Percentiles rank a stretch among this genome's conserved stretches.
phyloP scores from a whole-genome alignment of 2,888 invertebrate species.

The Leucania comma region DNA sequence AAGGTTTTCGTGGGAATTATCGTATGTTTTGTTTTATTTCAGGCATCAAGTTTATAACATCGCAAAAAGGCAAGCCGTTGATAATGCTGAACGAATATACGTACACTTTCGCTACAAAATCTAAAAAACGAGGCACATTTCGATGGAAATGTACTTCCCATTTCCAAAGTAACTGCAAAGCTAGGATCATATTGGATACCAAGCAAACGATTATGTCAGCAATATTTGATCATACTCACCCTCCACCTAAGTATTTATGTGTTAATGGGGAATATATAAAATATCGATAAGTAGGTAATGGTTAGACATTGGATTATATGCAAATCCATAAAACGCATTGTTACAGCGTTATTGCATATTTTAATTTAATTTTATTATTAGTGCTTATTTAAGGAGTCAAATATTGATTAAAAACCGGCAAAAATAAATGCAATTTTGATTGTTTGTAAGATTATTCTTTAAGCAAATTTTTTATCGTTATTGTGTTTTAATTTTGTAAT shows the following conservation, averaged over 20 bases:
- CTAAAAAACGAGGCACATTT: constrained; percentile 15
- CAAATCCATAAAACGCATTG: too few species aligned
- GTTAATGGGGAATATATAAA: constrained; percentile 43
- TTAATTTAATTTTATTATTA: too few species aligned
- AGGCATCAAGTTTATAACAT: constrained; percentile 36
- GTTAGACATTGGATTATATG: too few species aligned
- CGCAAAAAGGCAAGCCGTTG: constrained; percentile 34
- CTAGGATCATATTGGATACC: constrained; percentile 23
- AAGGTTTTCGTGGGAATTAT: background rate
- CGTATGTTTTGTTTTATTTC: constrained; percentile 2
- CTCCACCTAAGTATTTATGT: constrained; percentile 38
- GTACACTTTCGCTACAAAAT: constrained; percentile 22
- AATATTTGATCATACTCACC: constrained; percentile 24
- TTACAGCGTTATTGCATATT: too few species aligned
- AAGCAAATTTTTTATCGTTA: too few species aligned
- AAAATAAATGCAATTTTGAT: too few species aligned
- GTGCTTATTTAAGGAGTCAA: too few species aligned
- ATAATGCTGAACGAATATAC: constrained; percentile 38
- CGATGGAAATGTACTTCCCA: constrained; percentile 49
- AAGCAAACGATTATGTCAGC: constrained; percentile 19
- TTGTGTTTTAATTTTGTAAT: too few species aligned
- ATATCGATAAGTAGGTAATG: constrained; percentile 21
- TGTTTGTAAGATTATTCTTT: too few species aligned
- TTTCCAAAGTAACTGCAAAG: constrained; percentile 26
- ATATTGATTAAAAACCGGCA: too few species aligned